Base-by-base conservation (phyloP, 1,140 invertebrate species). In the Anoplophora glabripennis region DNA sequence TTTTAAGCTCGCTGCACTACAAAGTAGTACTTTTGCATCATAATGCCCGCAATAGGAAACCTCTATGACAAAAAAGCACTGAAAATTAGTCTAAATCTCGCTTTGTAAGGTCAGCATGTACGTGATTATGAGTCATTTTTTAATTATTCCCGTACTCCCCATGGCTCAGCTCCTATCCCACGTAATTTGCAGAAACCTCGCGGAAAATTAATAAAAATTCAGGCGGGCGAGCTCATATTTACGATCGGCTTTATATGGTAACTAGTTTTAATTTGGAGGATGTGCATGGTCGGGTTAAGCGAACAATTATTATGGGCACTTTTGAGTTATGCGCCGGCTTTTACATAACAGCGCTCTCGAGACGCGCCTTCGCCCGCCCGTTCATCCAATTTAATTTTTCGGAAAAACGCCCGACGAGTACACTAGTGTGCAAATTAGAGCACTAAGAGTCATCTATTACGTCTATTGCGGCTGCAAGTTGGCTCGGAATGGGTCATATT, bases 401-500 rank as follows among this genome's bases (percentile, higher is more conserved):
- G 42, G 42, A 54, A 51, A 56, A 45, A 17, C 51, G 36, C 36
- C 18, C 18, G 18, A 18, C 17, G 51, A 41, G 51, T 38, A 53
- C 38, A 21, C 51, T 46, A 57, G 33, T 56, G 41, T 45, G 59
- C 59, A 61, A 61, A 61, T 61, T 61, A 53, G 59, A 40, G 57
- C 59, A 47, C 53, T 61, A 44, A 52, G 53, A 53, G 53, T 53
- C 53, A 61, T 61, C 59, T 57, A 52, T 61, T 61, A 61, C 53
- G 46, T 56, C 59, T 61, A 61, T 52, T 61, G 59, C 53, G 53
- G 59, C 59, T 51, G 38, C 47, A 61, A 42, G 59, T 53, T 61
- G 59, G 59, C 59, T 53, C 57, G 53, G 57, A 61, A 61, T 61
- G 47, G 59, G 46, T 53, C 46, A 53, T 54, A 61, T 61, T 61